These are phyloP conservation scores for Pseudobourletiella spinata DNA, from an alignment of 1,140 invertebrate genomes.

Conservation along the genomic window DNA sequence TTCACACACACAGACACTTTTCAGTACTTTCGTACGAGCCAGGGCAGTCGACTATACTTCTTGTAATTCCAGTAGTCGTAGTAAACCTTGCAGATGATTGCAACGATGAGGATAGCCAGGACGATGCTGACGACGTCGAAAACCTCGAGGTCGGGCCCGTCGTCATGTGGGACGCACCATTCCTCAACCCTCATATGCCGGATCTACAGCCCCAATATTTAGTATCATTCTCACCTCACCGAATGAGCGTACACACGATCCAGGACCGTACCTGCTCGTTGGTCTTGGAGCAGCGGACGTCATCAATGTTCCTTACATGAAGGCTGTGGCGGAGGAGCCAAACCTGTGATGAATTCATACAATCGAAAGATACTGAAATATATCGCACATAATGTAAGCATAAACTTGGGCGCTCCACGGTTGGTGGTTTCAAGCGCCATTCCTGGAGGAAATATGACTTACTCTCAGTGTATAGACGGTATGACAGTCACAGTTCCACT, in stretches of 20 bases:
- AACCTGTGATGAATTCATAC: no score
- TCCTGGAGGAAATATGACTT: no score
- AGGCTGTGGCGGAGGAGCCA: slow-evolving; percentile 59
- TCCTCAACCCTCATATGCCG: slow-evolving; percentile 52
- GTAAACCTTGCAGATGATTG: slow-evolving; percentile 60
- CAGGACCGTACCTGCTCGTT: slow-evolving; percentile 51
- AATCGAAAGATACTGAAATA: no score
- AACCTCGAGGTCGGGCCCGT: slow-evolving; percentile 44
- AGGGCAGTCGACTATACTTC: slow-evolving; percentile 64
- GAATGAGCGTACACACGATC: no score
- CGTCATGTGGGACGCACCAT: slow-evolving; percentile 54
- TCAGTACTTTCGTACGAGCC: no score
- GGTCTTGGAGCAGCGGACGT: slow-evolving; percentile 53
- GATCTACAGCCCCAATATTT: no score
- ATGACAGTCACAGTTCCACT: slow-evolving; percentile 69
- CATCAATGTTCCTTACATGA: slow-evolving; percentile 55
- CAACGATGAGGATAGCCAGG: slow-evolving; percentile 55
- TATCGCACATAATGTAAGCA: no score
- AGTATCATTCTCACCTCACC: no score
- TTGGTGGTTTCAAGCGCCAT: no score
- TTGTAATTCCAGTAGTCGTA: slow-evolving; percentile 75
- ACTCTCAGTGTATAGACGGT: slow-evolving; percentile 66
- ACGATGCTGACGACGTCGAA: slow-evolving; percentile 63
- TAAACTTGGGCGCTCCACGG: no score
- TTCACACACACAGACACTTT: no score